Percentiles rank a stretch among this genome's conserved stretches.
phyloP scores from a whole-genome alignment of 2,113 vertebrate species.

The Tylochromis polylepis region DNA sequence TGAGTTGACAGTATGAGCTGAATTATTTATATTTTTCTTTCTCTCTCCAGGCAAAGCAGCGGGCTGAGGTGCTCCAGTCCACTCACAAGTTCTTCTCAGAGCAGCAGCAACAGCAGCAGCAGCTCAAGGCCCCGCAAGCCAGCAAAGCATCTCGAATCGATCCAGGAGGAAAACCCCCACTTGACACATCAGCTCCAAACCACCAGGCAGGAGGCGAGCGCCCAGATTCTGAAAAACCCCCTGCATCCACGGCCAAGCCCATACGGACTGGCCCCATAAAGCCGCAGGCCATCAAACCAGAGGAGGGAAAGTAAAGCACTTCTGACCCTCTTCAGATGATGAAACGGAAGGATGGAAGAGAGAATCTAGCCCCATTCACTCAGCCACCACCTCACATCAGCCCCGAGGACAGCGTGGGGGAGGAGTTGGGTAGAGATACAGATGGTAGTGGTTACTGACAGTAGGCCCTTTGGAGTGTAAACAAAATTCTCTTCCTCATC shows the following conservation, averaged over 20 bases:
- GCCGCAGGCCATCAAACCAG: conserved; percentile 97
- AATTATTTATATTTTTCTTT: not conserved
- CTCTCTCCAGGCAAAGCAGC: conserved; percentile 88
- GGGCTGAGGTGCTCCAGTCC: conserved; percentile 97
- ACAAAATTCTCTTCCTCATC: conserved; percentile 25
- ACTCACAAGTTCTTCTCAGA: conserved; percentile 98
- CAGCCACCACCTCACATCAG: conserved; percentile 44
- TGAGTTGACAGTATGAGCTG: not conserved
- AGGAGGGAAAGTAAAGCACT: conserved; percentile 87
- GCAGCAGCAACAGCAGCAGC: conserved; percentile 83
- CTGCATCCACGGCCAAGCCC: conserved; percentile 81
- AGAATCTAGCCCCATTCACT: conserved; percentile 35
- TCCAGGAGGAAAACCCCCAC: conserved; percentile 78
- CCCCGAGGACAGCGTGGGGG: conserved; percentile 21
- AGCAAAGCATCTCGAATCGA: conserved; percentile 82
- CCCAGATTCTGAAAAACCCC: conserved; percentile 80
- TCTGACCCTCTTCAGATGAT: conserved; percentile 2
- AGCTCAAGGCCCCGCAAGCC: conserved; percentile 81
- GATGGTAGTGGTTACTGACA: conserved; percentile 28
- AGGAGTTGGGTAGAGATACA: not conserved
- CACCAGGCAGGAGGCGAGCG: conserved; percentile 73
- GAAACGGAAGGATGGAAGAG: conserved; percentile 22
- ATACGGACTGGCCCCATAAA: conserved; percentile 98
- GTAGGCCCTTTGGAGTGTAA: conserved; percentile 7
- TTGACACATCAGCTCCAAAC: conserved; percentile 75